These are phyloP conservation scores for Homalodisca vitripennis DNA, from an alignment of 1,140 invertebrate genomes.

Conservation along the genomic window DNA sequence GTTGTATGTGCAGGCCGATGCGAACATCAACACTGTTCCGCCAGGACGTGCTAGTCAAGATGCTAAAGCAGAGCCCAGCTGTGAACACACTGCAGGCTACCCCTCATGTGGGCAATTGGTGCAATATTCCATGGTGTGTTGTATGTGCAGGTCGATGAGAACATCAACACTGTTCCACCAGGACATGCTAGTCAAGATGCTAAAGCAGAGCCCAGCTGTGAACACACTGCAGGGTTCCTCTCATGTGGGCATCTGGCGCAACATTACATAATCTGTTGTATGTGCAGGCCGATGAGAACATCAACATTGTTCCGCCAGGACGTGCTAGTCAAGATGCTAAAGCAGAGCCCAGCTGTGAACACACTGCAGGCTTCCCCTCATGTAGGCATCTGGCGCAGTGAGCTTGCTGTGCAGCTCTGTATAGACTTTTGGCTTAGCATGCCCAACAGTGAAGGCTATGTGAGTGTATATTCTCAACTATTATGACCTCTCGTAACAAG, in stretches of 20 bases:
- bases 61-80: constrained; percentile 49
- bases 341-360: constrained; percentile 47
- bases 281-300: constrained; percentile 38
- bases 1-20: constrained; percentile 37
- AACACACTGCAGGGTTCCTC: constrained; percentile 51
- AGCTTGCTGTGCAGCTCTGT: constrained; percentile 76
- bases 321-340: constrained; percentile 50
- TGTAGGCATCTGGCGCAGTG: constrained; percentile 75
- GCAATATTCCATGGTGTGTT: too few relatives aligned
- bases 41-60: constrained; percentile 50
- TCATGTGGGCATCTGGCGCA: constrained; percentile 66
- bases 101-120: constrained; percentile 68
- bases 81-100: constrained; percentile 49
- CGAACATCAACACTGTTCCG: constrained; percentile 45
- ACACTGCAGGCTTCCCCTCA: constrained; percentile 53
- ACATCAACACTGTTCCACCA: constrained; percentile 47
- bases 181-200: constrained; percentile 50
- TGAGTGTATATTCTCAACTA: neutral
- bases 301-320: constrained; percentile 47
- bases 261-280: too few relatives aligned
- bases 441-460: neutral
- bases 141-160: constrained; percentile 38
- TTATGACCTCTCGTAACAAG: too few relatives aligned
- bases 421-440: constrained; percentile 83
- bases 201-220: constrained; percentile 48